Base-by-base conservation (phyloP, 2,888 invertebrate species). In the Unio pictorum region DNA sequence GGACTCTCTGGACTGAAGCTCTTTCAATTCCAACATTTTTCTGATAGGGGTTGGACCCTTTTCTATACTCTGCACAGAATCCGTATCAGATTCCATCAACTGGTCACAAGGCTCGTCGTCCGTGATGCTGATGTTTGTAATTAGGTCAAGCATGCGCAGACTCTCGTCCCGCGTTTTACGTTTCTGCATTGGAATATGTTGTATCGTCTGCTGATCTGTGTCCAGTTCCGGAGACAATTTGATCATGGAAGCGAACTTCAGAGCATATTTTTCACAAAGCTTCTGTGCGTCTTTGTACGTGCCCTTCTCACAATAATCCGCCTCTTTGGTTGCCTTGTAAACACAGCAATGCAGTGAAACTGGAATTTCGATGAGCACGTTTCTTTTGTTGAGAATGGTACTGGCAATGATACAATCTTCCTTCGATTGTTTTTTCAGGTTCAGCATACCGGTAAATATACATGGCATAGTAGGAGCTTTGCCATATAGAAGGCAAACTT, bases 311-410 rank as follows among this genome's bases (percentile, higher is more conserved):
- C 66, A n/a, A 64, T 80, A 80, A n/a, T 78, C 75, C 1, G 80
- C 81, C 18, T 79, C 80, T 56, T 80, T 66, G 20, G 65, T 64
- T 17, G 80, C 73, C 7, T 71, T 71, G 59, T 63, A 70, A 1
- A 83, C 73, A 61, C 30, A 60, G 61, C 81, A 80, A 17, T 74
- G 65, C 6, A 74, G 59, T 23, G 58, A 65, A 11, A 81, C 66
- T 6, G 86, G 85, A 26, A 86, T 58, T 70, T 87, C 87, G 71
- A 87, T 81, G 20, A 87, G 72, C 17, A 85, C 85, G 69, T 87
- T 85, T 67, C 85, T 76, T 66, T 79, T 82, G 71, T 84, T 83
- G 23, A 83, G 69, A 62, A 84, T 75, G 7, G 85, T 85, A 58
- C 83, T 82, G 7, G 81, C 81, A 28, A 85, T 72, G n/a, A 87